These are phyloP conservation scores for Mungos mungo DNA, from an alignment of 2,113 vertebrate species.

Conservation along the genomic window DNA sequence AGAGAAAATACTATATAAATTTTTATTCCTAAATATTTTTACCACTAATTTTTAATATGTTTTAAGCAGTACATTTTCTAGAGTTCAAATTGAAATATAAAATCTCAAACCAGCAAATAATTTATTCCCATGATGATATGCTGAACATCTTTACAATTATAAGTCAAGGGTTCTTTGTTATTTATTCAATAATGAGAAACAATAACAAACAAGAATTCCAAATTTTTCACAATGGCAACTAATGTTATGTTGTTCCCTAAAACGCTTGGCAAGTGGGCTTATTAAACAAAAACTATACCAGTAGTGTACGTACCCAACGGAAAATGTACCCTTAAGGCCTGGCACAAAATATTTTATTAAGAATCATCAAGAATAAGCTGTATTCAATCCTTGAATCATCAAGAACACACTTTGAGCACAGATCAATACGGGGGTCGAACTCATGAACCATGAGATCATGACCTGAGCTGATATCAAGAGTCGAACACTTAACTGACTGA, in stretches of 20 bases:
- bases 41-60: conserved; percentile 22
- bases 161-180: neutral
- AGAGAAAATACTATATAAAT: neutral
- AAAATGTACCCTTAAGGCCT: neutral
- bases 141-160: neutral
- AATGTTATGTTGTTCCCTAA: neutral
- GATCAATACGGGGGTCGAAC: no score
- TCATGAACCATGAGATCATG: no score
- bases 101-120: neutral
- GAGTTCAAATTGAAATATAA: neutral
- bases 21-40: neutral
- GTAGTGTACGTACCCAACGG: neutral
- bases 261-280: neutral
- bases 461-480: no score
- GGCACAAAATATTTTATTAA: neutral
- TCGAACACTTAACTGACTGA: no score
- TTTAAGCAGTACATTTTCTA: neutral
- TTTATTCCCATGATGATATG: neutral
- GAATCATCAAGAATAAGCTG: neutral
- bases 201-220: neutral
- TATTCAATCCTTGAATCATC: neutral
- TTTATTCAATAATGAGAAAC: neutral
- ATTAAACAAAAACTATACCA: neutral
- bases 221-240: neutral
- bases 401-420: neutral